Base-by-base conservation (phyloP, 1,140 invertebrate species). In the Galleria mellonella region DNA sequence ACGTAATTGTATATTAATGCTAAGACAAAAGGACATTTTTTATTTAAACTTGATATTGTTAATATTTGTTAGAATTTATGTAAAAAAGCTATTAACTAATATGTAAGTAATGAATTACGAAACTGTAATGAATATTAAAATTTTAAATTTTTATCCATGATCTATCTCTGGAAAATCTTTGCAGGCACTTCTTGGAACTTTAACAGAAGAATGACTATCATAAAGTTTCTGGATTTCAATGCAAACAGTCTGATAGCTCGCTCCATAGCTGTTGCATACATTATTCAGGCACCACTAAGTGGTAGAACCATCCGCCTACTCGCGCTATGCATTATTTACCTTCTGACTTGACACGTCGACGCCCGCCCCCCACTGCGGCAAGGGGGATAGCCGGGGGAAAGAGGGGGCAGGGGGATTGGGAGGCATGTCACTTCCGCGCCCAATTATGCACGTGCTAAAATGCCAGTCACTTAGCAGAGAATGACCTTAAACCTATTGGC, bases 401-500 rank as follows among this genome's bases (percentile, higher is more conserved):
- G 17, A 23, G 17, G 17, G 17, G 17, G 17, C 17, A 23, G 38
- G 23, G 38, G 12, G 45, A 38, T 55, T 13, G 50, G 43, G 46
- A 35, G 57, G 28, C 49, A 53, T 50, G 77, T 79, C 79, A 83
- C 62, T 82, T 56, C 65, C 60, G 55, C 36, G 32, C 54, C 77
- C 76, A 83, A 83, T 83, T 83, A 83, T 83, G 73, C 79, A 82
- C 57, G 59, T 60, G 63, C 53, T 74, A 68, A 83, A 83, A 81
- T 72, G 79, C 75, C 79, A 56, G 55, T 46, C 79, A 81, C 76
- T 83, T 81, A 77, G 59, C 52, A 37, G 37, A 32, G 39, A 64
- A 63, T 79, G 79, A 84, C 79, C 77, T 79, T 77, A 81, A 66
- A 84, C 81, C 81, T 66, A 84, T 76, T 84, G 77, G 62, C 81